Percentiles rank a stretch among this genome's conserved stretches.
phyloP scores from a whole-genome alignment of 2,888 invertebrate genomes.

The Tetranychus truncatus region DNA sequence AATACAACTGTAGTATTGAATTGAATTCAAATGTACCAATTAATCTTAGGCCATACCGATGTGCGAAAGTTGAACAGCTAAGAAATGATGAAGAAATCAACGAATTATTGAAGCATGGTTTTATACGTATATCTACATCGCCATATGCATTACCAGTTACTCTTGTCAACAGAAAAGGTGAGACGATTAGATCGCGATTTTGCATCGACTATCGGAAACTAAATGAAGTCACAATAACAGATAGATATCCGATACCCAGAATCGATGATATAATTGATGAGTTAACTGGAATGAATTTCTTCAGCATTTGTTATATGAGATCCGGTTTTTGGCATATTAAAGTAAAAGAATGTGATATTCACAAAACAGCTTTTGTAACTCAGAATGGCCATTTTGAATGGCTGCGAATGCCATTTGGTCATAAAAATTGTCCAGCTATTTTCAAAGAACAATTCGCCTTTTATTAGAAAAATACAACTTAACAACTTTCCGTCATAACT shows the following conservation, averaged over 20 bases:
- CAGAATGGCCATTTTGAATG: not conserved
- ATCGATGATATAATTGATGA: not conserved
- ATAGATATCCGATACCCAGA: slow-evolving; percentile 13
- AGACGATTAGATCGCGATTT: not conserved
- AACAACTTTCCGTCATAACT: slow-evolving; percentile 15
- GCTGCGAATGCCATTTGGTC: slow-evolving; percentile 9
- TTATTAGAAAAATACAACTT: slow-evolving; percentile 11
- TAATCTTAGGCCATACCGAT: not conserved
- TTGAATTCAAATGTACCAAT: not conserved
- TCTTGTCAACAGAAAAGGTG: not conserved
- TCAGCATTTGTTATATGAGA: slow-evolving; percentile 7
- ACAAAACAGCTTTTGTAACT: slow-evolving; percentile 12
- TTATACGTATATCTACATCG: not conserved
- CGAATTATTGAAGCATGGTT: not conserved
- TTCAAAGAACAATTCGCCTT: slow-evolving; percentile 4
- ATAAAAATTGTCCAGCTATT: not conserved
- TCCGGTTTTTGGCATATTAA: slow-evolving; percentile 12
- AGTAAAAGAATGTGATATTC: not conserved
- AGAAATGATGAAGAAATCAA: not conserved
- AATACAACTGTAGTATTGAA: not conserved
- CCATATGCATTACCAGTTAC: not conserved
- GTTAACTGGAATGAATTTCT: not conserved
- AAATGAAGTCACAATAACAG: slow-evolving; percentile 2
- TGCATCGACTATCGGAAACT: not conserved
- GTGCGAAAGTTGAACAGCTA: not conserved